A percentile compares a stretch with the other conserved stretches of the same genome.
Conservation (phyloP, 37 sponge, comb jelly and placozoan genomes). For the Lycopodina hypogea region DNA sequence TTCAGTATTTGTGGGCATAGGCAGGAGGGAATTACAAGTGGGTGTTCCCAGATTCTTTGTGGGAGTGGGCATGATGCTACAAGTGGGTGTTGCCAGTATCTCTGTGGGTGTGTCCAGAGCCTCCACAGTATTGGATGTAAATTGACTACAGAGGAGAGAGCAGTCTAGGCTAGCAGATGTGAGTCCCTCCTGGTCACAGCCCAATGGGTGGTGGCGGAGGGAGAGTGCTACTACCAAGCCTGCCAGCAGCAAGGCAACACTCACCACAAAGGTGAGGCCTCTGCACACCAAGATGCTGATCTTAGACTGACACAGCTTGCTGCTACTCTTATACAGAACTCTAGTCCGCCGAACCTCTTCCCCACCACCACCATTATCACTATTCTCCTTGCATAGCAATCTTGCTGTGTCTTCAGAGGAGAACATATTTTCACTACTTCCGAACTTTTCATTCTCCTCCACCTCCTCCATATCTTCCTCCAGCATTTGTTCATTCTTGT, state of each 20-base stretch:
- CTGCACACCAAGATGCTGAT: not conserved
- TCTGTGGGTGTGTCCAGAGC: not conserved
- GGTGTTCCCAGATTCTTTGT: not conserved
- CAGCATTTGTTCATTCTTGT: not conserved
- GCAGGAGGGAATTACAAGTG: not conserved
- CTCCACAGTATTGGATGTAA: not conserved
- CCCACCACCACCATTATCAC: too few relatives aligned
- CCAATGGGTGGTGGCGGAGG: not conserved
- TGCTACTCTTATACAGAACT: not conserved
- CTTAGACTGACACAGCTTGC: not conserved
- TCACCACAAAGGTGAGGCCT: conserved; percentile 1
- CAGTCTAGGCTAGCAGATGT: not conserved
- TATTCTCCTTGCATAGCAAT: too few relatives aligned
- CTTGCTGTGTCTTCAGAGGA: too few relatives aligned
- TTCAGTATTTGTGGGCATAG: not conserved
- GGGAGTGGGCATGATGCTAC: too few relatives aligned
- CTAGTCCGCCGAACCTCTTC: too few relatives aligned
- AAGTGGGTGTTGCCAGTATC: not conserved
- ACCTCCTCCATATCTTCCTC: too few relatives aligned
- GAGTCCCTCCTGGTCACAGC: too few relatives aligned
- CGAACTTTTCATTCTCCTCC: not conserved
- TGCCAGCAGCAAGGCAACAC: not conserved
- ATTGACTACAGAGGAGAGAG: not conserved
- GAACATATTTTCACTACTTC: too few relatives aligned
- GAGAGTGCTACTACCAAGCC: not conserved